phyloP scores from a whole-genome alignment of 2,888 invertebrate species.

The Acholoe squamosa region DNA sequence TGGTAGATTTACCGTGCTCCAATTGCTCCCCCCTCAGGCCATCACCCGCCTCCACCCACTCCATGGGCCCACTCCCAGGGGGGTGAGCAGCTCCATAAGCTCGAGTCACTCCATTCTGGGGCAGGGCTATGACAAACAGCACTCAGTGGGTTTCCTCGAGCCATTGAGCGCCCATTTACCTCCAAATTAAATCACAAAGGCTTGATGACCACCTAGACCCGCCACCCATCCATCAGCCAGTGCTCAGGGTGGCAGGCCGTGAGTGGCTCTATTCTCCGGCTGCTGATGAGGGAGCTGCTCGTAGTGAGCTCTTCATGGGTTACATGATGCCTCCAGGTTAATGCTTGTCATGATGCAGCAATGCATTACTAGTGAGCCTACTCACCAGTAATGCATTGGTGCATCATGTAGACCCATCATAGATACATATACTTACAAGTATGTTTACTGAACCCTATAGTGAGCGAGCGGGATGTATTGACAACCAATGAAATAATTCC shows the following conservation, averaged over 20 bases:
- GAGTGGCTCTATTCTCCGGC: background rate
- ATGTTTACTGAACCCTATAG: no score
- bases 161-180: conserved; percentile 37
- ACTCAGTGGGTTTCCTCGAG: background rate
- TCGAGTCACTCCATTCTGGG: background rate
- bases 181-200: conserved; percentile 55
- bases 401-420: no score
- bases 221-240: background rate
- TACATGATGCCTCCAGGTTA: no score
- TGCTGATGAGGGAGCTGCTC: background rate
- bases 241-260: background rate
- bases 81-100: background rate
- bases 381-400: no score
- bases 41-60: background rate
- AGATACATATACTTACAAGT: no score
- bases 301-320: no score
- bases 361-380: no score
- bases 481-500: no score
- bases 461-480: no score
- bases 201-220: conserved; percentile 45
- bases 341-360: no score
- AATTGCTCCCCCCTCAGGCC: background rate
- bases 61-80: background rate
- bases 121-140: background rate
- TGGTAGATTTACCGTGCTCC: conserved; percentile 4